These are phyloP conservation scores for Macquaria ambigua DNA, from an alignment of 2,113 vertebrate genomes.

Conservation along the genomic window DNA sequence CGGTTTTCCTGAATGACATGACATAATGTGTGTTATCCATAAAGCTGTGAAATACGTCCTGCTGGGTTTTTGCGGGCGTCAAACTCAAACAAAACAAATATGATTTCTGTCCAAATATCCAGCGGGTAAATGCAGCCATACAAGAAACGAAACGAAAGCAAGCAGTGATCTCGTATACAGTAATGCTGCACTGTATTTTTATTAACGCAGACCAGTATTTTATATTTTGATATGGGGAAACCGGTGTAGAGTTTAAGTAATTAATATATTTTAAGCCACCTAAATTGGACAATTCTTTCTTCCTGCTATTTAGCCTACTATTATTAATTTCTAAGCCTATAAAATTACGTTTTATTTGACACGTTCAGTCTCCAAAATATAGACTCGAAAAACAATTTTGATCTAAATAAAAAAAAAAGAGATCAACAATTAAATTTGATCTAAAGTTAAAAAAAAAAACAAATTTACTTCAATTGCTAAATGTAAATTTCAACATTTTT, in stretches of 20 bases:
- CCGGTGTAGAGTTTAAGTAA: not conserved
- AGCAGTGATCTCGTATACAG: not conserved
- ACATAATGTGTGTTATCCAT: not conserved
- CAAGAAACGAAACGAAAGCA: not conserved
- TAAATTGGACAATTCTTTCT: not conserved
- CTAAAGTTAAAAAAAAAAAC: not conserved
- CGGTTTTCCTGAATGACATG: not conserved
- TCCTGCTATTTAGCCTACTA: not conserved
- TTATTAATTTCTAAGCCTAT: not conserved
- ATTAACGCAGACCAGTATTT: not conserved
- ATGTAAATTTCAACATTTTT: conserved; percentile 16
- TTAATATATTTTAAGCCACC: not conserved
- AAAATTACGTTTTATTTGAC: not conserved
- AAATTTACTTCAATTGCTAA: not conserved
- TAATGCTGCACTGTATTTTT: not conserved
- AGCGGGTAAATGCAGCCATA: not conserved
- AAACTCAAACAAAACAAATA: not conserved
- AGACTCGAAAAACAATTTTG: not conserved
- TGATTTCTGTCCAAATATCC: not conserved
- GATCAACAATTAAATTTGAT: not conserved
- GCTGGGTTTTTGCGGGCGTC: not conserved
- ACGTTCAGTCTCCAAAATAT: not conserved
- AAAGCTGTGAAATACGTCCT: not conserved
- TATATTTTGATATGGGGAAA: not conserved
- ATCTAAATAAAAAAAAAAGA: not conserved